Conservation (phyloP, 2,113 vertebrate genomes). For the Nansenia antarctica region DNA sequence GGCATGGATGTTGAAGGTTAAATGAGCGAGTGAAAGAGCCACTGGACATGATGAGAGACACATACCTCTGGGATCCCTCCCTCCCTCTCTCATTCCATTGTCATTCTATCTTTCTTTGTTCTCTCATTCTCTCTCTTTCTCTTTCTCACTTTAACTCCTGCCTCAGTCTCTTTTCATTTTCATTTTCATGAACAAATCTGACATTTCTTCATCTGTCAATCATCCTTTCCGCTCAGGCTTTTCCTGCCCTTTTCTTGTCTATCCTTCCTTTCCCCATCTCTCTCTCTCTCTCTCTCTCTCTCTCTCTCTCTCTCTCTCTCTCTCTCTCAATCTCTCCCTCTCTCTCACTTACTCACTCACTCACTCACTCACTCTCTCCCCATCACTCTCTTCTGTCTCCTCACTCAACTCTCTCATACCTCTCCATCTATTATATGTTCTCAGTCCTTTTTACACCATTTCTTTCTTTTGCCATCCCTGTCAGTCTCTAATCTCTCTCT, state of each 20-base stretch:
- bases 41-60: neutral
- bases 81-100: neutral
- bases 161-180: too few relatives aligned
- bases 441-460: conserved; percentile 54
- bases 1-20: conserved; percentile 1
- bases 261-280: conserved; percentile 32
- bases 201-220: conserved; percentile 6
- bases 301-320: conserved; percentile 55
- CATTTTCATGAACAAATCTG: too few relatives aligned
- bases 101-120: conserved; percentile 43
- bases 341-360: neutral
- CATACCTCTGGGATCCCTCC: neutral
- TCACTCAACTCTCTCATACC: conserved; percentile 27
- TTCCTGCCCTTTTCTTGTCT: conserved; percentile 45
- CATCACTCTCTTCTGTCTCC: neutral
- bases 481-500: conserved; percentile 56
- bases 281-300: conserved; percentile 23
- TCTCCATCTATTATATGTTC: conserved; percentile 31
- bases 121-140: conserved; percentile 27
- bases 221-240: conserved; percentile 29
- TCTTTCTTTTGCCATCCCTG: conserved; percentile 66
- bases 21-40: neutral
- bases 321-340: conserved; percentile 43
- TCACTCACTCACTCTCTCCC: neutral
- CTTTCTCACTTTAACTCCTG: conserved; percentile 40